A percentile compares a stretch with the other conserved stretches of the same genome.
Conservation (phyloP, 2,797 vertebrate species). For the Anisognathus igniventris region DNA sequence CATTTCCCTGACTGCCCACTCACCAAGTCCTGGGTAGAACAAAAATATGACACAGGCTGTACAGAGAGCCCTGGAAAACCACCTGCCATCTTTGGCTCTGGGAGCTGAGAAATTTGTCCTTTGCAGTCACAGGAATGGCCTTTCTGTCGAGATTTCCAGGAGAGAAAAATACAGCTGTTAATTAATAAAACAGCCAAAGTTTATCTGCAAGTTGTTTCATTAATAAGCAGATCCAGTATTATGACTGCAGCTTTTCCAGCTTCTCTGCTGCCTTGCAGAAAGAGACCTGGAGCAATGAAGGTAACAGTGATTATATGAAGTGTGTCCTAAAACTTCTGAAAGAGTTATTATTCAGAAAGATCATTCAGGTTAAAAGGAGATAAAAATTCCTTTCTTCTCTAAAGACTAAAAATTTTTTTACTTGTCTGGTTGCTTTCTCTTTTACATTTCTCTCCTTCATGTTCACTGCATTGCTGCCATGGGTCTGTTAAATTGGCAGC, state of each 20-base stretch:
- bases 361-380: not conserved
- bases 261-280: not conserved
- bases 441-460: not conserved
- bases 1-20: not conserved
- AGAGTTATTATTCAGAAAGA: not conserved
- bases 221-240: not conserved
- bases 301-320: not conserved
- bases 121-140: not conserved
- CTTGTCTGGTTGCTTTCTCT: not conserved
- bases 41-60: not conserved
- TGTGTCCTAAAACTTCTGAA: not conserved
- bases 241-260: not conserved
- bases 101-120: not conserved
- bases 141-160: slow-evolving; percentile 8
- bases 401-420: not conserved
- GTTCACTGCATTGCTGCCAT: not conserved
- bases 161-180: not conserved
- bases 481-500: not conserved
- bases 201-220: not conserved
- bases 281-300: not conserved
- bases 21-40: not conserved
- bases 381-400: not conserved
- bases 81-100: slow-evolving; percentile 9
- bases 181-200: not conserved
- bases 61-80: not conserved